Evolutionary conservation across 2,888 invertebrate species (phyloP), one percentile per base, ranked within the genome.

Genomic region (Mythimna ferrago): DNA sequence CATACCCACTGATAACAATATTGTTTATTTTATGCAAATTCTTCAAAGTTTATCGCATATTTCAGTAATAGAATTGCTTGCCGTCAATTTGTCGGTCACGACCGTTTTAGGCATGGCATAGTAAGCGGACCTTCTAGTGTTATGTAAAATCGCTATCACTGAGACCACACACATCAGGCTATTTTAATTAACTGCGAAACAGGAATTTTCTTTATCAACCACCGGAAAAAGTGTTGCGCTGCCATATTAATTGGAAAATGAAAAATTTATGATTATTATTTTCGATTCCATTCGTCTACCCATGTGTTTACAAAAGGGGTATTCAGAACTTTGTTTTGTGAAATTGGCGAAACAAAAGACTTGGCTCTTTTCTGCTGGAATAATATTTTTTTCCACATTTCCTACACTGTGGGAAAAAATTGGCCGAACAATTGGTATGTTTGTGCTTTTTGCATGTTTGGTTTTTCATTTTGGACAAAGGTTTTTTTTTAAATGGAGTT

Each of bases 171-270:
- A 81, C 60, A 32, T 81, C 81, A 79, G 86, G 85, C 91, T 85
- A 90, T 93, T 94, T 94, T 94, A 94, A 94, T 94, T 94, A 94
- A 94, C 94, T 93, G 78, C 89, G 85, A 90, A 88, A 91, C 88
- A 85, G 90, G 91, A 92, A 91, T 91, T 92, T 93, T 92, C 92
- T 93, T 92, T 92, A 90, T 89, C 87, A 92, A 90, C 90, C 89
- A 84, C 85, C 86, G 89, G 91, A 91, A 92, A 90, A 91, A 92
- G 90, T 87, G 91, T 90, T 89, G 88, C 89, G 73, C 86, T 87
- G 83, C 72, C 75, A 88, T 81, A 89, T 91, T 91, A 92, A 92
- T 89, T 88, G 87, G 88, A 78, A 88, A 88, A 88, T 87, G 83
- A 83, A 88, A 88, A 85, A 86, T 81, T 76, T 78, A 85, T 83